Conservation (phyloP, 2,797 vertebrate genomes). For the Lepidocolaptes lacrymiger region DNA sequence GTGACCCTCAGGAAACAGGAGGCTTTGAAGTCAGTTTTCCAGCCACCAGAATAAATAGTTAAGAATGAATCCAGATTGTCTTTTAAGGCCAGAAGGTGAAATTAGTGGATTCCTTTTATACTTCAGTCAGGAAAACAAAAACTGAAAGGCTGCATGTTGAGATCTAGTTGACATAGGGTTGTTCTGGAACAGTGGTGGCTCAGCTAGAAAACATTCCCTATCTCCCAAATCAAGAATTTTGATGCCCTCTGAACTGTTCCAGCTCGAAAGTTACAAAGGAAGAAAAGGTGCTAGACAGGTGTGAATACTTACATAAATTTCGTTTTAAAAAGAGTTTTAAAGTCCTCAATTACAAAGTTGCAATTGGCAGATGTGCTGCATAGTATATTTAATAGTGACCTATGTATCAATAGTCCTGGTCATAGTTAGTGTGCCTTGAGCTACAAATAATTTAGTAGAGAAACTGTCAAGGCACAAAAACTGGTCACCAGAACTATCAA, state of each 20-base stretch:
- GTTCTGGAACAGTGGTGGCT: neutral
- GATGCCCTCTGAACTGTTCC: neutral
- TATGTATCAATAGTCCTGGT: rapidly evolving
- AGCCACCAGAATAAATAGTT: neutral
- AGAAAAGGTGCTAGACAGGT: neutral
- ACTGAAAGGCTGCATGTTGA: neutral
- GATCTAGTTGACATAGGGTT: neutral
- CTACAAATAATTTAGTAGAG: neutral
- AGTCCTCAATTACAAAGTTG: neutral
- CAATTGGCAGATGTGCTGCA: neutral
- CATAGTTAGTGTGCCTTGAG: neutral
- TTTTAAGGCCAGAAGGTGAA: neutral
- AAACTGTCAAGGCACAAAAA: neutral
- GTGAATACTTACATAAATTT: neutral
- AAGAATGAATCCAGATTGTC: neutral
- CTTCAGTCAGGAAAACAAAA: neutral
- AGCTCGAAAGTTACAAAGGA: neutral
- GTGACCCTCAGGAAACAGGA: neutral
- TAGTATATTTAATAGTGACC: neutral
- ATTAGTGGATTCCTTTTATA: neutral
- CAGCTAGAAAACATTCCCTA: neutral
- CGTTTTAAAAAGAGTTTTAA: neutral
- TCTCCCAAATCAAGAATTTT: neutral
- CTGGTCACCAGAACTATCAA: neutral
- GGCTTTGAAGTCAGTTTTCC: neutral